phyloP scores from a whole-genome alignment of 2,797 vertebrate genomes.

The Brachyalestes nurse region DNA sequence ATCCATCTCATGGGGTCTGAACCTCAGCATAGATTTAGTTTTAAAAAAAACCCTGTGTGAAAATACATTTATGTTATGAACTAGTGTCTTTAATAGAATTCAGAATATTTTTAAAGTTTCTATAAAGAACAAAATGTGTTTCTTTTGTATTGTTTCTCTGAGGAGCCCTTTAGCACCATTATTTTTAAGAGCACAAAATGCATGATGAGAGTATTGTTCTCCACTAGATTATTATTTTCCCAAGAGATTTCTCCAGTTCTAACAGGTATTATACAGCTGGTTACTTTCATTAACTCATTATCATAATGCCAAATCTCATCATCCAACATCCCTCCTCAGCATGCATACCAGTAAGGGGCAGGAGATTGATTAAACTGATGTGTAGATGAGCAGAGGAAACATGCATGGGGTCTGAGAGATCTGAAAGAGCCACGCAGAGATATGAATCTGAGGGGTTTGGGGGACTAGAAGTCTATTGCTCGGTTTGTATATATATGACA shows the following conservation, averaged over 20 bases:
- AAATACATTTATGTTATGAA: background rate
- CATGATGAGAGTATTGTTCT: background rate
- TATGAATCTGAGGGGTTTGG: slow-evolving; percentile 1
- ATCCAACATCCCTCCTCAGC: background rate
- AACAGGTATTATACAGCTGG: background rate
- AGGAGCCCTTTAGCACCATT: background rate
- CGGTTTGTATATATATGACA: slow-evolving; percentile 19
- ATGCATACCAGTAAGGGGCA: slow-evolving; percentile 29
- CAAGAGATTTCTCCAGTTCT: background rate
- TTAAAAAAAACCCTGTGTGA: background rate
- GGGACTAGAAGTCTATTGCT: slow-evolving; percentile 15
- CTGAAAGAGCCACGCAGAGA: slow-evolving; percentile 25
- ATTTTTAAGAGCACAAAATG: background rate
- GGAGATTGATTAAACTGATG: slow-evolving; percentile 51
- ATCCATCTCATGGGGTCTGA: slow-evolving; percentile 3
- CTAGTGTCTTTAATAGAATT: background rate
- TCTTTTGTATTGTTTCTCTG: background rate
- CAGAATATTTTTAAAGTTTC: background rate
- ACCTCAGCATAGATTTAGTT: slow-evolving; percentile 16
- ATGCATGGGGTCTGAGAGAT: slow-evolving; percentile 43
- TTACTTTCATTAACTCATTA: slow-evolving; percentile 49
- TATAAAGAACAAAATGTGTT: background rate
- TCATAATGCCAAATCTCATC: slow-evolving; percentile 49
- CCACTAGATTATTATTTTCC: background rate
- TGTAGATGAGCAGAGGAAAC: slow-evolving; percentile 50